Evolutionary conservation across 2,797 vertebrate genomes (phyloP).

Genomic region (Leptatherina wallacei): DNA sequence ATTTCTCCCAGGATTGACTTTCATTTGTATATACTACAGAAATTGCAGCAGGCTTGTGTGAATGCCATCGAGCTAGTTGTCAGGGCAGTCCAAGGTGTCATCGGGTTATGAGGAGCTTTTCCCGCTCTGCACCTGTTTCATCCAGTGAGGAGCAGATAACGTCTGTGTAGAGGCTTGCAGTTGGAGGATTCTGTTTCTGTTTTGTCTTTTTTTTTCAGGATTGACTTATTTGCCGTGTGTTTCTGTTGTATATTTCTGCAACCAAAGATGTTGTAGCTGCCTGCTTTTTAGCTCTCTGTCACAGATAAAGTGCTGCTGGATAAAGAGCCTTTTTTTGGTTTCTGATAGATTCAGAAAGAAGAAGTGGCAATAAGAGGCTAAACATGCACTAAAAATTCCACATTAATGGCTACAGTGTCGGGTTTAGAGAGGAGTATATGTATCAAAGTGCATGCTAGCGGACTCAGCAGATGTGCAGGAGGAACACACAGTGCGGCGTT

Average conservation of each 20-base stretch:
- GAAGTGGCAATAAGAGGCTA: constrained; percentile 24
- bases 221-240: constrained; percentile 33
- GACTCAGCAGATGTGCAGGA: constrained; percentile 28
- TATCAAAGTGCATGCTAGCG: constrained; percentile 11
- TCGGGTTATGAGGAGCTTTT: constrained; percentile 31
- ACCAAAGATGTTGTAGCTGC: constrained; percentile 80
- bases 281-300: constrained; percentile 52
- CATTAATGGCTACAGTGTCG: constrained; percentile 10
- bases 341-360: constrained; percentile 37
- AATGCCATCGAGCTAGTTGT: constrained; percentile 27
- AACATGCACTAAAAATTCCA: constrained; percentile 27
- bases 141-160: constrained; percentile 34
- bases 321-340: constrained; percentile 11
- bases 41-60: constrained; percentile 43
- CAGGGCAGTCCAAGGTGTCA: constrained; percentile 21
- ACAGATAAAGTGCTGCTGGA: constrained; percentile 19
- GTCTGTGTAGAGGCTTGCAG: constrained; percentile 29
- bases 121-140: constrained; percentile 41
- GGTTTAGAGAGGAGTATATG: not conserved
- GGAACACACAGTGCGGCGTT: constrained; percentile 37
- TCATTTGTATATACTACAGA: constrained; percentile 60
- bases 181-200: constrained; percentile 42
- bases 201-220: not conserved
- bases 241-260: constrained; percentile 60
- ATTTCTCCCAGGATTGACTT: constrained; percentile 55